Evolutionary conservation across 2,113 vertebrate species (phyloP).

Genomic region (Phasianus colchicus): DNA sequence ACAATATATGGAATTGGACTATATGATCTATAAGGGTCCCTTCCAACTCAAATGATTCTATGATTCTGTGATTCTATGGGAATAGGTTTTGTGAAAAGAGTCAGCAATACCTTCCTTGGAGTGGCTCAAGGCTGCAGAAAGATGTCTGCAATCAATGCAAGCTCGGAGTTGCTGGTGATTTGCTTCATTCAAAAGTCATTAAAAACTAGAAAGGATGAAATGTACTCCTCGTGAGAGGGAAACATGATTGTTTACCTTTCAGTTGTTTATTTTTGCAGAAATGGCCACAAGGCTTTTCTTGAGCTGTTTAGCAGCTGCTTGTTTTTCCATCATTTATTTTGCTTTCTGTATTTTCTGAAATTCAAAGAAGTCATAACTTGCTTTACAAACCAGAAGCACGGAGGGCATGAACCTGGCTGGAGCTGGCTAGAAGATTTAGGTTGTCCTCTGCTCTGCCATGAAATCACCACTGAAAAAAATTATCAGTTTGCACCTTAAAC

Average conservation of each 20-base stretch:
- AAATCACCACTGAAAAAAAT: not conserved
- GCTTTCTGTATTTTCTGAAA: slow-evolving; percentile 3
- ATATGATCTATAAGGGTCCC: too few relatives aligned
- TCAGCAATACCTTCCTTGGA: not conserved
- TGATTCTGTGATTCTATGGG: not conserved
- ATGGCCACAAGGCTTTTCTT: not conserved
- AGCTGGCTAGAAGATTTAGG: not conserved
- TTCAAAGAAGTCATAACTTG: not conserved
- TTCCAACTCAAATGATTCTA: too few relatives aligned
- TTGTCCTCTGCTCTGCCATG: not conserved
- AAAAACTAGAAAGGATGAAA: not conserved
- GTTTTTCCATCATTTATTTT: slow-evolving; percentile 50
- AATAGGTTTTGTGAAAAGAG: not conserved
- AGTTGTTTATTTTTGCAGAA: slow-evolving; percentile 51
- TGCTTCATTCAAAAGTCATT: not conserved
- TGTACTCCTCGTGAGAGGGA: not conserved
- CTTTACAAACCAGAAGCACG: not conserved
- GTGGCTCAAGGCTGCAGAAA: not conserved
- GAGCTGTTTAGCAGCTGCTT: slow-evolving; percentile 29
- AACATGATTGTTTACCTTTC: slow-evolving; percentile 3
- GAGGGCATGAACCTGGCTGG: rapidly evolving
- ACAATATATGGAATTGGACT: not conserved
- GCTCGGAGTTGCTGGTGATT: not conserved
- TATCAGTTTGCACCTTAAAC: not conserved
- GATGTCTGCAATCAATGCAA: not conserved